Base-by-base conservation (phyloP, 2,113 vertebrate genomes). In the Gadus macrocephalus region DNA sequence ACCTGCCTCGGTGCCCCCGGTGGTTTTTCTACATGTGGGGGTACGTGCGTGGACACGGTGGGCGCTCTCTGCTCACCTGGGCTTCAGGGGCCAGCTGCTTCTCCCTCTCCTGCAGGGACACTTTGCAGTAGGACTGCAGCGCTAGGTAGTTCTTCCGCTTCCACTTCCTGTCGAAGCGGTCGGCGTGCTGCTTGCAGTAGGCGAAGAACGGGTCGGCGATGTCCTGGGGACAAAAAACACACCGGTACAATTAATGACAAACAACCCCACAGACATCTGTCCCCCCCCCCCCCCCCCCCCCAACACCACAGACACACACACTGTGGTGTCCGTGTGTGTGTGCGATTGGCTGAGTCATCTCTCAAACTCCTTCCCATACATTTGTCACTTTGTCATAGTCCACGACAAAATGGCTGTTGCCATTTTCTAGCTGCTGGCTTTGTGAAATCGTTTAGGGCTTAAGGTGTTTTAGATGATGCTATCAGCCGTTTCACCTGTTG, bases 171-270 rank as follows among this genome's bases (percentile, higher is more conserved):
- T 99, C 97, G 86, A 98, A 96, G 75, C 97, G 94, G 88, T 99
- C 97, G 0, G 97, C 97, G 66, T 99, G 97, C 78, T 99, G 97
- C 85, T 99, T 99, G 91, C 97, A 99, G 88, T 99, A 98, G 67
- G 97, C 97, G 88, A 99, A 99, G 86, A 99, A 99, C 3, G 97
- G 97, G 90, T 99, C 97, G n/a, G 97, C 97, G 79, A 99, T 99
- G 76, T 99, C 97, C 97, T 99, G 83, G 12, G 53, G 42, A 64
- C 64, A 38, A 17, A 68, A 19, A 55, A 49, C 8, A 38, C 0
- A 6, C 38, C 35, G 60, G 4, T 53, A 56, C n/a, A 25, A 38
- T 42, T 56, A 64, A 25, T 25, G 15, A 4, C 19, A 53, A 63
- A 63, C 4, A 61, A 61, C 58, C 31, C 14, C 35, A 7, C 25